These are phyloP conservation scores for Oscheius sp. DNA, from an alignment of 2,888 invertebrate genomes.

Conservation along the genomic window DNA sequence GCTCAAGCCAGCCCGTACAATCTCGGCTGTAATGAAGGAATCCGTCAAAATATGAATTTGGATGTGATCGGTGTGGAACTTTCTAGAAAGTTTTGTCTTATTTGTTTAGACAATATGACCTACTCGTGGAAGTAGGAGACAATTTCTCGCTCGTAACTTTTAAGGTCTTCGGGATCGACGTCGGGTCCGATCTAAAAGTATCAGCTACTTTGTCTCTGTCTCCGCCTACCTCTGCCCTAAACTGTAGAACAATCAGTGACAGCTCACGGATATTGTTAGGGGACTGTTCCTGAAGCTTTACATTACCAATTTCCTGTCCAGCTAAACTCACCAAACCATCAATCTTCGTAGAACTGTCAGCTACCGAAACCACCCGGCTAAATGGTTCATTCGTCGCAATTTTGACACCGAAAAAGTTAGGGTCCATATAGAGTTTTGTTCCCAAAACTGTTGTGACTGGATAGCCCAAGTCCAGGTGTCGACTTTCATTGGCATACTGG, in stretches of 20 bases:
- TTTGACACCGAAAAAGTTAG: conserved; percentile 72
- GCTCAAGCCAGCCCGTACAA: conserved; percentile 60
- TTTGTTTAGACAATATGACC: conserved; percentile 49
- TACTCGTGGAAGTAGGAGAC: conserved; percentile 63
- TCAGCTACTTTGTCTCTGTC: not conserved
- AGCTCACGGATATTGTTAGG: conserved; percentile 68
- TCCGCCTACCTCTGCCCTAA: conserved; percentile 62
- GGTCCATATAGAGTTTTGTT: conserved; percentile 70
- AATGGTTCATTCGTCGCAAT: conserved; percentile 39
- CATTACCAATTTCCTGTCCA: not conserved
- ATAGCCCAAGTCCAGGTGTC: conserved; percentile 62
- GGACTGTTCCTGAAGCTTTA: conserved; percentile 60
- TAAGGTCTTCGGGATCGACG: conserved; percentile 46
- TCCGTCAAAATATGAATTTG: conserved; percentile 63
- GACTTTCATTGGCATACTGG: conserved; percentile 59
- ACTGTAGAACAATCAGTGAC: conserved; percentile 65
- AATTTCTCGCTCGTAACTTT: conserved; percentile 62
- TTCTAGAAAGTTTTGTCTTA: conserved; percentile 30
- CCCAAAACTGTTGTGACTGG: conserved; percentile 71
- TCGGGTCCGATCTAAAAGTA: conserved; percentile 47
- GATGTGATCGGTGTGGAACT: conserved; percentile 10
- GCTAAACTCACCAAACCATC: conserved; percentile 32
- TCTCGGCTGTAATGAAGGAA: conserved; percentile 68
- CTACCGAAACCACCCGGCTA: conserved; percentile 31
- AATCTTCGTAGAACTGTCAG: conserved; percentile 39